Evolutionary conservation across 2,113 vertebrate genomes (phyloP), one percentile per base, ranked within the genome.

Genomic region (Pseudorhombus dupliciocellatus): DNA sequence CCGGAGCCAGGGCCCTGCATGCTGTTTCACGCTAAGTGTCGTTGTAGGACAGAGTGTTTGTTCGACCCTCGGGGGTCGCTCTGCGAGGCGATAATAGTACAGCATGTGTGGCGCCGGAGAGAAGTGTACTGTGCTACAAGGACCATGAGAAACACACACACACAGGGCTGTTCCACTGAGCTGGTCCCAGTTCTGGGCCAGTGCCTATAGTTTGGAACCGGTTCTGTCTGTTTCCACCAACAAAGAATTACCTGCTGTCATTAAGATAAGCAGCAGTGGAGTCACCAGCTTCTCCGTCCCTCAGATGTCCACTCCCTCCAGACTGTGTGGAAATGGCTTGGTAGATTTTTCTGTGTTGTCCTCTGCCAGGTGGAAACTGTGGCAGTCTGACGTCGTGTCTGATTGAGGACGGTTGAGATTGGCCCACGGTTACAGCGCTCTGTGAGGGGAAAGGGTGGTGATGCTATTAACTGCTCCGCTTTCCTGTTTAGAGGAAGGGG

Each of bases 401-500:
- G 42, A 46, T 70, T 55, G 56, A 73, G 73, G 55, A 65, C 20
- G 25, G 70, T 74, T 73, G 60, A 55, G 50, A 80, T 53, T 67
- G 65, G 48, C 70, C 42, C 20, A 31, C 28, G 52, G 66, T 73
- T 63, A 58, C 55, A 69, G 59, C 9, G 60, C 65, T 60, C 69
- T 72, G 80, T 61, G 34, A 76, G 81, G 85, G 89, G 83, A 87
- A 90, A 87, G 84, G 88, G 87, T 64, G 84, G 86, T 78, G 80
- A 80, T 67, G 66, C 81, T 81, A 71, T 88, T 89, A 89, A 89
- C 89, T 75, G n/a, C 54, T 57, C 78, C 87, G 74, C 53, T 83
- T 92, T 92, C 88, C 89, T 91, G 89, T 89, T 91, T 88, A 83
- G 82, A 87, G 83, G 72, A 89, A 81, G 73, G 72, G 76, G 44